These are phyloP conservation scores for Macaria notata DNA, from an alignment of 2,888 invertebrate species.

Conservation along the genomic window DNA sequence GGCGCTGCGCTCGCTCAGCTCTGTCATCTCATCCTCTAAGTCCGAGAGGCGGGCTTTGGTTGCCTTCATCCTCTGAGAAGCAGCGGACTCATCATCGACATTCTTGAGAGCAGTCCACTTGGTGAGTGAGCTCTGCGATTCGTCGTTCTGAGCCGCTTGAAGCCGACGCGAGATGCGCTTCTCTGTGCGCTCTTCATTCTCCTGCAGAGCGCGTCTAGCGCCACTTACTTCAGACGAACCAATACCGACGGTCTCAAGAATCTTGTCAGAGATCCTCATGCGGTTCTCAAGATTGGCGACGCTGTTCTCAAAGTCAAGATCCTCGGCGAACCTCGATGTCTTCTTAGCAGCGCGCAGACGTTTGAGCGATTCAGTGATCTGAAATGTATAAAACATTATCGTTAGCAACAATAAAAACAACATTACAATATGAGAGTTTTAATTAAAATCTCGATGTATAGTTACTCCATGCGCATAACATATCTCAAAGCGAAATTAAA, in stretches of 20 bases:
- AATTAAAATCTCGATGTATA: too few species aligned
- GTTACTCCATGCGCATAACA: too few species aligned
- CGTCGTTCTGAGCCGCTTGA: slow-evolving; percentile 49
- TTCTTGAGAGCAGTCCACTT: slow-evolving; percentile 85
- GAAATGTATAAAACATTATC: slow-evolving; percentile 26
- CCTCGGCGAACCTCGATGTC: slow-evolving; percentile 82
- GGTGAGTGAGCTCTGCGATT: slow-evolving; percentile 63
- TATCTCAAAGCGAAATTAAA: too few species aligned
- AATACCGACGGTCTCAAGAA: slow-evolving; percentile 84
- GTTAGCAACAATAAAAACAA: background rate
- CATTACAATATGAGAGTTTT: background rate
- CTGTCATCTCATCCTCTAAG: slow-evolving; percentile 89
- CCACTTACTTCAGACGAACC: slow-evolving; percentile 79
- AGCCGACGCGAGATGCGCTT: slow-evolving; percentile 71
- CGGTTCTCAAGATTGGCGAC: slow-evolving; percentile 82
- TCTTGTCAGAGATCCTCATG: slow-evolving; percentile 84
- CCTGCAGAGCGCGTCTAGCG: slow-evolving; percentile 71
- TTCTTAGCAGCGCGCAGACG: slow-evolving; percentile 84
- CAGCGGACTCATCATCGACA: slow-evolving; percentile 77
- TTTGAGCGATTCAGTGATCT: slow-evolving; percentile 83
- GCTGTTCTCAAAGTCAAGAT: slow-evolving; percentile 84
- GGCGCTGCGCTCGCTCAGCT: slow-evolving; percentile 85
- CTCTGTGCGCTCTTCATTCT: slow-evolving; percentile 75
- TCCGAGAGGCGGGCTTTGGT: slow-evolving; percentile 86
- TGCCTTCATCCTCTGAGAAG: slow-evolving; percentile 84